A percentile compares a stretch with the other conserved stretches of the same genome.
phyloP scores from a whole-genome alignment of 2,888 invertebrate genomes.

The Leptinotarsa peninsularis region DNA sequence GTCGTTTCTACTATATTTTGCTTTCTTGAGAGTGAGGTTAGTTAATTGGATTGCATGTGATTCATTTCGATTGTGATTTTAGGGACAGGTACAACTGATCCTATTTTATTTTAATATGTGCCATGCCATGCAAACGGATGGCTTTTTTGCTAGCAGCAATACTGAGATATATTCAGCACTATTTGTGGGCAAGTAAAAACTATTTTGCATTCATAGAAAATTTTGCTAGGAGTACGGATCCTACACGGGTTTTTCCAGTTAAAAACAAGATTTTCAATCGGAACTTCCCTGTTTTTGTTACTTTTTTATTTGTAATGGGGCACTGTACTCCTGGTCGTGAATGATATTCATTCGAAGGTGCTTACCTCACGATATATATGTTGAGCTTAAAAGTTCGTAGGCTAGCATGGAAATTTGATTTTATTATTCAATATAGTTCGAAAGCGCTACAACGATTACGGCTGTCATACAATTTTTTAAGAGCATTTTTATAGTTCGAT shows the following conservation, averaged over 20 bases:
- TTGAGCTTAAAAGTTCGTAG: not conserved
- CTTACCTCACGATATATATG: not conserved
- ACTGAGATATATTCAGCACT: no score
- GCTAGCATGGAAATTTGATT: no score
- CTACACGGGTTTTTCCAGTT: no score
- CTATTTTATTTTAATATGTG: no score
- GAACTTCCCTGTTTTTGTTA: no score
- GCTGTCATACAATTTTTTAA: no score
- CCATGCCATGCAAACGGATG: no score
- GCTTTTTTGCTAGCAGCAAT: no score
- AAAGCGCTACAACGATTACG: no score
- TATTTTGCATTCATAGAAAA: not conserved
- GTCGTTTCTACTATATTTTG: not conserved
- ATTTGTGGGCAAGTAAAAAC: not conserved
- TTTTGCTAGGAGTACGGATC: not conserved
- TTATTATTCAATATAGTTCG: no score
- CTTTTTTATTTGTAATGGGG: not conserved
- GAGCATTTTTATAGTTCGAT: no score
- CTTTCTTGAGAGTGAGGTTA: not conserved
- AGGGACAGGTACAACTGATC: not conserved
- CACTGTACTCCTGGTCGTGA: not conserved
- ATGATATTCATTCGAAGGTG: not conserved
- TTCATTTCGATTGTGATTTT: not conserved
- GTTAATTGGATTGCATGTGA: not conserved
- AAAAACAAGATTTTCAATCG: no score